These are phyloP conservation scores for Cheirogaleus major DNA, from an alignment of 2,797 vertebrate genomes.

Conservation along the genomic window DNA sequence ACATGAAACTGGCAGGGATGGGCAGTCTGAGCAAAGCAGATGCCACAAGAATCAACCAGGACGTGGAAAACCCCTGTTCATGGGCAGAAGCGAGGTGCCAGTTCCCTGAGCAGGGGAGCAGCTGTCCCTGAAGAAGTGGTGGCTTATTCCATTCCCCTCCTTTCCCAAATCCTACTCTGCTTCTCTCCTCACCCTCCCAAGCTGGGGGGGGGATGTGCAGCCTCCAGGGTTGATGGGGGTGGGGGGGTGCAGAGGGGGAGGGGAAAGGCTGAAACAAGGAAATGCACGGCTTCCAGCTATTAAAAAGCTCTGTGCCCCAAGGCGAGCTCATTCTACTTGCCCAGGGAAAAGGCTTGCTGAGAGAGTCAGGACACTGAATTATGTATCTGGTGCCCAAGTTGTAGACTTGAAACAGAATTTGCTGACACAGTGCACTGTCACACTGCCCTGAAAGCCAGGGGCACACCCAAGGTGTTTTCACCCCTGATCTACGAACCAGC, in stretches of 20 bases:
- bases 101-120: background rate
- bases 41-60: too few species aligned
- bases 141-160: background rate
- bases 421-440: background rate
- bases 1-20: background rate
- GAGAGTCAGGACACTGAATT: background rate
- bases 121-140: background rate
- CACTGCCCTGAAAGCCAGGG: background rate
- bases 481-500: fast-evolving
- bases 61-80: fast-evolving
- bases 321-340: background rate
- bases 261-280: background rate
- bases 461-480: background rate
- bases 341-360: background rate
- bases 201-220: background rate
- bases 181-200: background rate
- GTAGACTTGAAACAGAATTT: background rate
- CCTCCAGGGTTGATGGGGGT: fast-evolving
- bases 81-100: fast-evolving
- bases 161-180: background rate
- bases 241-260: background rate
- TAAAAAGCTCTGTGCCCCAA: background rate
- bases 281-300: background rate
- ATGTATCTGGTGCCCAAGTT: background rate
- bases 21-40: background rate